Conservation (phyloP, 1,140 invertebrate genomes). For the Cardiocondyla obscurior region DNA sequence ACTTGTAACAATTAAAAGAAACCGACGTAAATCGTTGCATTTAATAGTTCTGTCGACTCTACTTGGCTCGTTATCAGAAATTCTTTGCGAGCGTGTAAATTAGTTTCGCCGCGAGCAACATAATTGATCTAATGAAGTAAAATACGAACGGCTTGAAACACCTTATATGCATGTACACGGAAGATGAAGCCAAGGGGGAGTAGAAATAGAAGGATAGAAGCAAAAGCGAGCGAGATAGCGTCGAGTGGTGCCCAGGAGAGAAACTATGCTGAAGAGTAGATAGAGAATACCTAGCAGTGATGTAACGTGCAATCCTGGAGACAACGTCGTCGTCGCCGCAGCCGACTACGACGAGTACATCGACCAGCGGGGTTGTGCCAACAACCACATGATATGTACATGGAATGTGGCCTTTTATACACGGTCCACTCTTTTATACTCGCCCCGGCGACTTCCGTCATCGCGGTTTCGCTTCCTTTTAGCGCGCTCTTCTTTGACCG, state of each 20-base stretch:
- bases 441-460: slow-evolving; percentile 46
- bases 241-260: background rate
- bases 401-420: slow-evolving; percentile 59
- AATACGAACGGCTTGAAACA: too few relatives aligned
- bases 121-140: too few relatives aligned
- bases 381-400: slow-evolving; percentile 14
- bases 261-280: slow-evolving; percentile 9
- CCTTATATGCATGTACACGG: background rate
- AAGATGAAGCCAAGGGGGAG: background rate
- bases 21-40: background rate
- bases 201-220: background rate
- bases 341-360: slow-evolving; percentile 33
- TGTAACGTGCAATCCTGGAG: slow-evolving; percentile 12
- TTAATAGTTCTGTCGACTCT: background rate
- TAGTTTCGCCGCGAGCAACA: too few relatives aligned
- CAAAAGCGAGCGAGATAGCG: background rate
- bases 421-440: slow-evolving; percentile 23
- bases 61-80: background rate
- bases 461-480: slow-evolving; percentile 37
- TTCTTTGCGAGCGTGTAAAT: background rate
- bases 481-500: slow-evolving; percentile 42
- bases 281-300: slow-evolving; percentile 9
- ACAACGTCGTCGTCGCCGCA: slow-evolving; percentile 49
- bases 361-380: background rate
- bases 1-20: background rate